Percentiles rank a stretch among this genome's conserved stretches.
These are phyloP conservation scores for Elephas maximus DNA, from an alignment of 2,113 vertebrate species.

Conservation along the genomic window DNA sequence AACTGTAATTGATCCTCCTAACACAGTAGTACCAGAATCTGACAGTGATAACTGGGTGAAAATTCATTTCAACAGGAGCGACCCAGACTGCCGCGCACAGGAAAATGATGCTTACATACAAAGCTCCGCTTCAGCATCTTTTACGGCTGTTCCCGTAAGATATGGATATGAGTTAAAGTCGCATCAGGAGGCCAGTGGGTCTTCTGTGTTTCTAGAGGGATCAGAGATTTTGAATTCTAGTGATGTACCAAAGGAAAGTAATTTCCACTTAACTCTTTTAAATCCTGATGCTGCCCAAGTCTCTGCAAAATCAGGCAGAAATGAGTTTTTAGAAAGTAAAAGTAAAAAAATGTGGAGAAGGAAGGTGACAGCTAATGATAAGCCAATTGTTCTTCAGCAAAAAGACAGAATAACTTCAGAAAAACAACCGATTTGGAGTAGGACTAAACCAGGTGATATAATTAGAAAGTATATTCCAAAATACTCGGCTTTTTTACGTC, in stretches of 20 bases:
- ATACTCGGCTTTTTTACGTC: constrained; percentile 77
- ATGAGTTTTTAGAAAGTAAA: constrained; percentile 74
- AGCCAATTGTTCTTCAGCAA: constrained; percentile 76
- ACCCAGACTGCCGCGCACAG: constrained; percentile 89
- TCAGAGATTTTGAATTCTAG: constrained; percentile 68
- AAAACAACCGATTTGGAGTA: constrained; percentile 80
- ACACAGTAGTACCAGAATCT: constrained; percentile 73
- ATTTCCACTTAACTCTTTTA: constrained; percentile 78
- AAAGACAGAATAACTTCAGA: constrained; percentile 61
- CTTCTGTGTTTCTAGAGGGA: constrained; percentile 78
- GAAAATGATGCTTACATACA: constrained; percentile 77
- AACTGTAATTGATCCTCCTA: constrained; percentile 90
- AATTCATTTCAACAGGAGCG: constrained; percentile 91
- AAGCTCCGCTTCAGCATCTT: constrained; percentile 71
- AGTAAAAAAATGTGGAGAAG: constrained; percentile 81
- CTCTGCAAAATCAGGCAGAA: constrained; percentile 65
- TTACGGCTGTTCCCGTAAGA: background rate
- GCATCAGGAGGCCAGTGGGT: constrained; percentile 17
- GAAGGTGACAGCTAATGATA: constrained; percentile 76
- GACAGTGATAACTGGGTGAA: constrained; percentile 86
- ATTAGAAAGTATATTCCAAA: constrained; percentile 81
- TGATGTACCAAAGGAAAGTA: constrained; percentile 66
- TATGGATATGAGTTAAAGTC: background rate
- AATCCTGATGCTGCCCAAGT: constrained; percentile 69
- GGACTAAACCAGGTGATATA: constrained; percentile 82